Percentiles rank a stretch among this genome's conserved stretches.
Conservation (phyloP, 92 coral and sea anemone genomes). For the Plumapathes pennacea region DNA sequence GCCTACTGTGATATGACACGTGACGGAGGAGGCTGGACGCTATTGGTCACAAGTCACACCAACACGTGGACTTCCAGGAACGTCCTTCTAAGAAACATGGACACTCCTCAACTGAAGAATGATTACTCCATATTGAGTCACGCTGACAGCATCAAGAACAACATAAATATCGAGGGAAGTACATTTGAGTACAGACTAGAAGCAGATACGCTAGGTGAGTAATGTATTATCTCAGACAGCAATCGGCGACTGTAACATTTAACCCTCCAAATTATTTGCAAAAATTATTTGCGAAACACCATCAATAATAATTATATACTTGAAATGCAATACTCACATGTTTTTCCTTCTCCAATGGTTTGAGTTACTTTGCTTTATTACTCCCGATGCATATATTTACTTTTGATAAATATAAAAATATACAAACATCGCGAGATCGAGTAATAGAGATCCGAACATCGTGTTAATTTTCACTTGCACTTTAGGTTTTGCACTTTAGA, state of each 20-base stretch:
- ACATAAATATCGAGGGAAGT: conserved; percentile 23
- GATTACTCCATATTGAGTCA: conserved; percentile 54
- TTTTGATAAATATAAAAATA: too few relatives aligned
- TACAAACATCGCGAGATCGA: too few relatives aligned
- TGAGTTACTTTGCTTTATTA: not conserved
- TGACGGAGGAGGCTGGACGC: conserved; percentile 73
- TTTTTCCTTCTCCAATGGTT: not conserved
- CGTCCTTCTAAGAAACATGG: conserved; percentile 15
- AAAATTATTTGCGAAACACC: too few relatives aligned
- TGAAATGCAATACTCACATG: too few relatives aligned
- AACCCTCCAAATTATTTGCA: too few relatives aligned
- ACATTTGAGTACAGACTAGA: conserved; percentile 65
- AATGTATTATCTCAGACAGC: not conserved
- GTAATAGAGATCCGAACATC: too few relatives aligned
- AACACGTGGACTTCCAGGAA: conserved; percentile 45
- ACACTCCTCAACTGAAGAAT: conserved; percentile 42
- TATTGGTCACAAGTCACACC: conserved; percentile 64
- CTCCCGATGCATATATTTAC: too few relatives aligned
- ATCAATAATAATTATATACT: too few relatives aligned
- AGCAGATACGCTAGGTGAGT: conserved; percentile 58
- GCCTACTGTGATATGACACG: conserved; percentile 70
- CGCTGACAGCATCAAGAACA: conserved; percentile 53
- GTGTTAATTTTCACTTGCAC: too few relatives aligned
- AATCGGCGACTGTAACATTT: too few relatives aligned
- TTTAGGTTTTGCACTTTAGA: too few relatives aligned